Conservation (phyloP, 2,797 vertebrate species). For the Alca torda region DNA sequence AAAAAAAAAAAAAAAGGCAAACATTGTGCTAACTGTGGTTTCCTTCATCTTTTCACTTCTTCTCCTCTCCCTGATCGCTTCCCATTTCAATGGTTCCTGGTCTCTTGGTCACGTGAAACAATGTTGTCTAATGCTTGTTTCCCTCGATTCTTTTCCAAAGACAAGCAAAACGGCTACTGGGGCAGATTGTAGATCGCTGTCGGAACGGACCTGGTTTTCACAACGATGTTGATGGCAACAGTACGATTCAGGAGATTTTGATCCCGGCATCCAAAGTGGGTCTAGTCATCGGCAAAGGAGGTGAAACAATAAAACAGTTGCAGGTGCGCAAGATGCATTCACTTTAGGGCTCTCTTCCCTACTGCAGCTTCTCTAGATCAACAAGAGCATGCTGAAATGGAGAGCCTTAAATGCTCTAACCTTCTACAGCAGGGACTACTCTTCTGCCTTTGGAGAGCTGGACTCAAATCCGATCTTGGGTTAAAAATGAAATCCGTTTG, state of each 20-base stretch:
- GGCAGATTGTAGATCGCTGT: slow-evolving; percentile 97
- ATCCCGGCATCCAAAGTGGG: slow-evolving; percentile 98
- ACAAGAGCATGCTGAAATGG: slow-evolving; percentile 22
- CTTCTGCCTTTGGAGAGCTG: slow-evolving; percentile 44
- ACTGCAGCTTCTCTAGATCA: slow-evolving; percentile 53
- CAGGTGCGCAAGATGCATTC: slow-evolving; percentile 83
- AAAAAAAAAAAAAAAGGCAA: neutral
- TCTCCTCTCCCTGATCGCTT: slow-evolving; percentile 23
- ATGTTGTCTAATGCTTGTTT: slow-evolving; percentile 50
- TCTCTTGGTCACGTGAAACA: neutral
- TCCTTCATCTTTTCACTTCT: slow-evolving; percentile 55
- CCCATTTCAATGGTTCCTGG: slow-evolving; percentile 37
- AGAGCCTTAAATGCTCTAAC: slow-evolving; percentile 56
- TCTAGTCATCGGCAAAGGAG: slow-evolving; percentile 98
- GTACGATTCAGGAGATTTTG: slow-evolving; percentile 93
- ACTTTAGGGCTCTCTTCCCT: slow-evolving; percentile 40
- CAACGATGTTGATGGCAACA: slow-evolving; percentile 90
- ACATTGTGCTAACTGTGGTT: slow-evolving; percentile 53
- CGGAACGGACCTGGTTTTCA: slow-evolving; percentile 96
- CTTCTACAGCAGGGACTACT: slow-evolving; percentile 50
- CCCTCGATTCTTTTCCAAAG: slow-evolving; percentile 78
- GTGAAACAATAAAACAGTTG: slow-evolving; percentile 97
- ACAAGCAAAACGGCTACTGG: slow-evolving; percentile 94
- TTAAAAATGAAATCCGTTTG: neutral
- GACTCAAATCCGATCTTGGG: slow-evolving; percentile 10